A percentile compares a stretch with the other conserved stretches of the same genome.
Evolutionary conservation across 2,113 vertebrate species (phyloP).

Genomic region (human): DNA sequence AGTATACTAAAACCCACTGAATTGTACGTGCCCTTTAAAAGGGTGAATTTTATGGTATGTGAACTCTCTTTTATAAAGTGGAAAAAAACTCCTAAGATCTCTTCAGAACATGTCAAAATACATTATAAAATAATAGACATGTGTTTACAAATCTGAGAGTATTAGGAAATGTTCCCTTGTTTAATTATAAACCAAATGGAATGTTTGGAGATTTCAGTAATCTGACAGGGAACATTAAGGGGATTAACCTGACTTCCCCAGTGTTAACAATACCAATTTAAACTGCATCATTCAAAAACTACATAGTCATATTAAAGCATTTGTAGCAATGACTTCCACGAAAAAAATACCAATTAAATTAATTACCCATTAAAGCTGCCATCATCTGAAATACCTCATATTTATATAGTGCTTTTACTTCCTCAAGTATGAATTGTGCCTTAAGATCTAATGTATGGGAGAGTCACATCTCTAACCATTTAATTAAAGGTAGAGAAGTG

Average conservation of each 20-base stretch:
- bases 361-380: slow-evolving; percentile 51
- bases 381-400: slow-evolving; percentile 44
- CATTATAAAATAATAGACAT: slow-evolving; percentile 36
- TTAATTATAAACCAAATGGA: slow-evolving; percentile 74
- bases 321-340: slow-evolving; percentile 42
- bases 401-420: slow-evolving; percentile 62
- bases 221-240: slow-evolving; percentile 63
- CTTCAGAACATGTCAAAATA: slow-evolving; percentile 28
- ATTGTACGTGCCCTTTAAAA: background rate
- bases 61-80: slow-evolving; percentile 19
- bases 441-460: slow-evolving; percentile 37
- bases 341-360: slow-evolving; percentile 58
- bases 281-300: slow-evolving; percentile 61
- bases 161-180: slow-evolving; percentile 67
- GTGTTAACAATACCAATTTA: slow-evolving; percentile 63
- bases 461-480: slow-evolving; percentile 24
- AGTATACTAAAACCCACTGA: background rate
- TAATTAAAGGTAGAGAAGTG: slow-evolving; percentile 42
- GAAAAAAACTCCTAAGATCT: background rate
- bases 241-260: slow-evolving; percentile 66
- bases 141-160: slow-evolving; percentile 58
- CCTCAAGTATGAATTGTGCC: slow-evolving; percentile 41
- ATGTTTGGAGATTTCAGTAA: slow-evolving; percentile 67
- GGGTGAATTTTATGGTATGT: background rate
- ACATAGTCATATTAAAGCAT: slow-evolving; percentile 54